These are phyloP conservation scores for Hirtodrosophila cameraria DNA, from an alignment of 2,888 invertebrate species.

Conservation along the genomic window DNA sequence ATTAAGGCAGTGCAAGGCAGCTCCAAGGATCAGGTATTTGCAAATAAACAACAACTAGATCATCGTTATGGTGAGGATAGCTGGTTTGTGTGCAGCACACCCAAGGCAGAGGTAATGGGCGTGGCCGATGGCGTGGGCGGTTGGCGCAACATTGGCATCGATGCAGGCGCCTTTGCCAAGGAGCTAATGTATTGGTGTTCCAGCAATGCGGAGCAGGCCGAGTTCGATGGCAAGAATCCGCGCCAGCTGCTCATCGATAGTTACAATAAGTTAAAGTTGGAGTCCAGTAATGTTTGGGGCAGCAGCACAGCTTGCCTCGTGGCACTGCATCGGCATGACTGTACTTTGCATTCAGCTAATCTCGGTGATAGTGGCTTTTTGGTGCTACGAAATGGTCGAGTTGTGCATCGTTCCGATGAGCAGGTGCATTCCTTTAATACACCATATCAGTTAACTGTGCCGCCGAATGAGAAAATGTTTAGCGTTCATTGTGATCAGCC, in stretches of 20 bases:
- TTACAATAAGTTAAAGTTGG: constrained; percentile 93
- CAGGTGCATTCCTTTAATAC: constrained; percentile 99
- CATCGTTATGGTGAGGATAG: constrained; percentile 65
- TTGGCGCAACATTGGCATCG: constrained; percentile 97
- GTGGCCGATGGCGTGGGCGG: constrained; percentile 99
- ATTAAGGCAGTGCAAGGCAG: constrained; percentile 60
- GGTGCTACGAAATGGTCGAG: constrained; percentile 92
- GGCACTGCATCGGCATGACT: constrained; percentile 93
- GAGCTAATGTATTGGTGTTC: constrained; percentile 97
- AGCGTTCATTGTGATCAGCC: constrained; percentile 95
- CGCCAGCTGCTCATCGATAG: constrained; percentile 93
- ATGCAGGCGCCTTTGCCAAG: constrained; percentile 96
- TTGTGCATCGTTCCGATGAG: constrained; percentile 95
- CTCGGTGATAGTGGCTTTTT: constrained; percentile 98
- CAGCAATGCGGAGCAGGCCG: constrained; percentile 92
- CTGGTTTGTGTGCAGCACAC: constrained; percentile 56
- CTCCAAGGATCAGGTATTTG: constrained; percentile 25
- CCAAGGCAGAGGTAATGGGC: constrained; percentile 85
- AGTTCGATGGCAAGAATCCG: constrained; percentile 93
- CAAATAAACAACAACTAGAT: too few relatives aligned
- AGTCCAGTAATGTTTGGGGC: constrained; percentile 94
- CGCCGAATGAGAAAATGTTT: constrained; percentile 92
- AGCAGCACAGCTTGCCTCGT: constrained; percentile 99
- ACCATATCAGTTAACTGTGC: constrained; percentile 96
- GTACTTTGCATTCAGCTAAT: constrained; percentile 96